These are phyloP conservation scores for Zaprionus taronus DNA, from an alignment of 1,140 invertebrate species.

Conservation along the genomic window DNA sequence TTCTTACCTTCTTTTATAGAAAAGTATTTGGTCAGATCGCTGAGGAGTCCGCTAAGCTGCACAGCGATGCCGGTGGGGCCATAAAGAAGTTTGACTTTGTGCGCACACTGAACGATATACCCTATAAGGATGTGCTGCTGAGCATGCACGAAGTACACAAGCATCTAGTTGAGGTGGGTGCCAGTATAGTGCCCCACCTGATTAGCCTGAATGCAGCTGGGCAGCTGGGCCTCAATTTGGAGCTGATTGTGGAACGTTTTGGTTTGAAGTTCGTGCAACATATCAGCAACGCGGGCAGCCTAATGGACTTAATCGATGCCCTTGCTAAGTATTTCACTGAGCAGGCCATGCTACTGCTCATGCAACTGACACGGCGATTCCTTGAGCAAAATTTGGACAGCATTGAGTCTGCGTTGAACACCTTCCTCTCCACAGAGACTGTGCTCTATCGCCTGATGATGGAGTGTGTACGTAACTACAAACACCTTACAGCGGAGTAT, in stretches of 20 bases:
- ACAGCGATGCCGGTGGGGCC: neutral
- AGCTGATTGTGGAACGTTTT: conserved; percentile 37
- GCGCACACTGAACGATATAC: conserved; percentile 75
- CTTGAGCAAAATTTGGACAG: conserved; percentile 60
- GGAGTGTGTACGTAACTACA: conserved; percentile 66
- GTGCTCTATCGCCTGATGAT: conserved; percentile 71
- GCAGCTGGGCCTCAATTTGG: conserved; percentile 53
- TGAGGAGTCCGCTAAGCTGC: conserved; percentile 36
- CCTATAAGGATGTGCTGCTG: conserved; percentile 62
- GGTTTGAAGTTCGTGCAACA: conserved; percentile 72
- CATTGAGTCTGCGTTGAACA: conserved; percentile 63
- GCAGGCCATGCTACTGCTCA: conserved; percentile 50
- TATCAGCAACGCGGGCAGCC: conserved; percentile 57
- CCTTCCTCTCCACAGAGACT: conserved; percentile 72
- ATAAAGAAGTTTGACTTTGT: conserved; percentile 64
- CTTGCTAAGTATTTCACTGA: conserved; percentile 63
- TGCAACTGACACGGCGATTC: conserved; percentile 63
- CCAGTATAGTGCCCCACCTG: conserved; percentile 49
- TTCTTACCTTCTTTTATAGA: neutral
- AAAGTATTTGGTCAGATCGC: conserved; percentile 46
- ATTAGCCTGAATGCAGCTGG: conserved; percentile 39
- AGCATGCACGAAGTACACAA: conserved; percentile 51
- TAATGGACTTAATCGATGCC: conserved; percentile 64
- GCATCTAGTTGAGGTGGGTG: conserved; percentile 45
- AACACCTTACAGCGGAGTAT: conserved; percentile 58